Evolutionary conservation across 2,113 vertebrate genomes (phyloP).

Genomic region (Oriolus oriolus): DNA sequence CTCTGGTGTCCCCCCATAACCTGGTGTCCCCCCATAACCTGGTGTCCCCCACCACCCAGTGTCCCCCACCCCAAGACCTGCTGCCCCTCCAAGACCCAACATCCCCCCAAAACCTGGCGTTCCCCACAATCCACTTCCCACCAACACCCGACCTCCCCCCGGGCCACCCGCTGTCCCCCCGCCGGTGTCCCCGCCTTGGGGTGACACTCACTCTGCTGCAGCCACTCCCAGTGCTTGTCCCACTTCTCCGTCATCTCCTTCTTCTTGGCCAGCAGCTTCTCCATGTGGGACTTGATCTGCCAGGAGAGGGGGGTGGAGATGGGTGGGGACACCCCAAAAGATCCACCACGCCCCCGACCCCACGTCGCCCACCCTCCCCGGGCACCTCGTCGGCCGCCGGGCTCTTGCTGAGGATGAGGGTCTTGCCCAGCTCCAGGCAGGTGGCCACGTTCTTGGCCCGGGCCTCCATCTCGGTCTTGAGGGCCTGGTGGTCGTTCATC

Average conservation of each 20-base stretch:
- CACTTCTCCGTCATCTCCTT: constrained; percentile 88
- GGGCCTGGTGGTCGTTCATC: constrained; percentile 93
- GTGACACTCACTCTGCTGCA: constrained; percentile 86
- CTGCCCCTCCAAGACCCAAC: too few species aligned
- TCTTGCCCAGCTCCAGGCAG: constrained; percentile 90
- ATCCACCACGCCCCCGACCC: rapidly evolving
- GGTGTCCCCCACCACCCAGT: not conserved
- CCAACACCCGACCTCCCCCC: too few species aligned
- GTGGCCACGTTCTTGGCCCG: constrained; percentile 75
- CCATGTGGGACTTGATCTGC: constrained; percentile 88
- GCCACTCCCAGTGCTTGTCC: constrained; percentile 91
- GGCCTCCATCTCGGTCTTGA: constrained; percentile 89
- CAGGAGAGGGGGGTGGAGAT: not conserved
- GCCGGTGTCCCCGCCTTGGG: not conserved
- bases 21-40: too few species aligned
- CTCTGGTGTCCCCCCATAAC: too few species aligned
- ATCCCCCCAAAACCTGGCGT: not conserved
- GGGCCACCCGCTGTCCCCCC: too few species aligned
- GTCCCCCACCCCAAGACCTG: not conserved
- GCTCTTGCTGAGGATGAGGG: constrained; percentile 82
- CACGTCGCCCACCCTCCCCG: rapidly evolving
- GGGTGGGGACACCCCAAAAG: not conserved
- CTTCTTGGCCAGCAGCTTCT: constrained; percentile 85
- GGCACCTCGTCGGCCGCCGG: constrained; percentile 85
- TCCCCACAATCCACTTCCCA: too few species aligned